Percentiles rank a stretch among this genome's conserved stretches.
Conservation (phyloP, 64 coral and sea anemone genomes). For the Montipora cactus region DNA sequence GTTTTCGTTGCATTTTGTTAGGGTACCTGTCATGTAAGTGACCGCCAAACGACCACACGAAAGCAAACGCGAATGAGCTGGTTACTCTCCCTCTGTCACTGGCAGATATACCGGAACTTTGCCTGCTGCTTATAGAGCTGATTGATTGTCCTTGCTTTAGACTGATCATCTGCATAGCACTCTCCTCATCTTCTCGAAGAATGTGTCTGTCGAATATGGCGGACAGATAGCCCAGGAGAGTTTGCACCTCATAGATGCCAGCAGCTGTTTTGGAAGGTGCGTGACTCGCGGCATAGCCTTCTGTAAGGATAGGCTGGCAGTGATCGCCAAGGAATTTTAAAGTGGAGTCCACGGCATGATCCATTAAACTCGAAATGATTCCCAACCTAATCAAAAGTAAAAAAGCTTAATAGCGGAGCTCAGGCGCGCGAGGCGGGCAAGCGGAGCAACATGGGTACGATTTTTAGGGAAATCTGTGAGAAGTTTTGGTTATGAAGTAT, state of each 20-base stretch:
- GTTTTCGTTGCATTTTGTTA: not conserved
- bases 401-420: too few relatives aligned
- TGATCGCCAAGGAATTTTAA: constrained; percentile 72
- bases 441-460: too few relatives aligned
- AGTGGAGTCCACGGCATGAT: constrained; percentile 83
- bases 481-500: too few relatives aligned
- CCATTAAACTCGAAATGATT: constrained; percentile 87
- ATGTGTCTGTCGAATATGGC: constrained; percentile 92
- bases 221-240: constrained; percentile 76
- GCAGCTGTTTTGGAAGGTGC: constrained; percentile 54
- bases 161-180: constrained; percentile 23
- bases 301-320: constrained; percentile 72
- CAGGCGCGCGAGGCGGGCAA: too few relatives aligned
- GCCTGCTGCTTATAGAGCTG: constrained; percentile 68
- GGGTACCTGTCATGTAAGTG: constrained; percentile 92
- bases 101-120: constrained; percentile 80
- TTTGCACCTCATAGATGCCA: constrained; percentile 84
- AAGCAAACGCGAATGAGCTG: constrained; percentile 91
- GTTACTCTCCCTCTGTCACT: constrained; percentile 87
- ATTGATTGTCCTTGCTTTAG: constrained; percentile 34
- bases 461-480: too few relatives aligned
- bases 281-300: constrained; percentile 38
- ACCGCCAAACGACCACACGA: constrained; percentile 97
- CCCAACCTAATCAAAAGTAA: constrained; percentile 74
- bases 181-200: constrained; percentile 85